phyloP scores from a whole-genome alignment of 2,113 vertebrate species.

The Pyxicephalus adspersus region DNA sequence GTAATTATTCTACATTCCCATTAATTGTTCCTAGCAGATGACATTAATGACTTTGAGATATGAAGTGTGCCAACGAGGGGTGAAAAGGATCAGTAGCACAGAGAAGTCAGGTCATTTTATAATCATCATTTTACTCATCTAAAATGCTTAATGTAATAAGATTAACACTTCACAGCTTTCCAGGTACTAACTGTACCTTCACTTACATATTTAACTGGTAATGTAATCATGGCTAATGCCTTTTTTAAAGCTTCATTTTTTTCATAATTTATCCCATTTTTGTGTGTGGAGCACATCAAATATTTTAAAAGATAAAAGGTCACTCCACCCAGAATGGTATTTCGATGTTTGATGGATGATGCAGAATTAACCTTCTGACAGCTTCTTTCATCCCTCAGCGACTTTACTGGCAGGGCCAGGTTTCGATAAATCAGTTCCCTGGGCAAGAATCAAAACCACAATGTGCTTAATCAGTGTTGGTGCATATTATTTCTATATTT shows the following conservation, averaged over 20 bases:
- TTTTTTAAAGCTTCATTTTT: not conserved
- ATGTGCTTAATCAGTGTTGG: too few species aligned
- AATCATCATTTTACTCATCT: slow-evolving; percentile 70
- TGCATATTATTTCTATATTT: too few species aligned
- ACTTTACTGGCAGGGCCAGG: too few species aligned
- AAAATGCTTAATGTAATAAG: slow-evolving; percentile 66
- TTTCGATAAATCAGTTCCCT: too few species aligned
- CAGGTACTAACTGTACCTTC: slow-evolving; percentile 67
- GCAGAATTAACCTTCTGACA: too few species aligned
- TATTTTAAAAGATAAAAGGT: too few species aligned
- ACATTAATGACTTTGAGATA: slow-evolving; percentile 89
- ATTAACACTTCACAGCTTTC: slow-evolving; percentile 67
- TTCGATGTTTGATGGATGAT: too few species aligned
- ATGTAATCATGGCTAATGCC: slow-evolving; percentile 68
- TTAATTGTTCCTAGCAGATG: slow-evolving; percentile 85
- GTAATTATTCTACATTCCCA: slow-evolving; percentile 93
- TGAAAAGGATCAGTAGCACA: slow-evolving; percentile 70
- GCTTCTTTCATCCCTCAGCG: too few species aligned
- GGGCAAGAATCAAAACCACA: too few species aligned
- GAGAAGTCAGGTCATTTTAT: slow-evolving; percentile 75
- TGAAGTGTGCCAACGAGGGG: slow-evolving; percentile 72
- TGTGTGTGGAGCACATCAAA: too few species aligned
- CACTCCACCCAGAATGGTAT: too few species aligned
- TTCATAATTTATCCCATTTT: not conserved
- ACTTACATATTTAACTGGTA: slow-evolving; percentile 71